Percentiles rank a stretch among this genome's conserved stretches.
phyloP scores from a whole-genome alignment of 2,888 invertebrate genomes.

The Lasioglossum oenotherae region DNA sequence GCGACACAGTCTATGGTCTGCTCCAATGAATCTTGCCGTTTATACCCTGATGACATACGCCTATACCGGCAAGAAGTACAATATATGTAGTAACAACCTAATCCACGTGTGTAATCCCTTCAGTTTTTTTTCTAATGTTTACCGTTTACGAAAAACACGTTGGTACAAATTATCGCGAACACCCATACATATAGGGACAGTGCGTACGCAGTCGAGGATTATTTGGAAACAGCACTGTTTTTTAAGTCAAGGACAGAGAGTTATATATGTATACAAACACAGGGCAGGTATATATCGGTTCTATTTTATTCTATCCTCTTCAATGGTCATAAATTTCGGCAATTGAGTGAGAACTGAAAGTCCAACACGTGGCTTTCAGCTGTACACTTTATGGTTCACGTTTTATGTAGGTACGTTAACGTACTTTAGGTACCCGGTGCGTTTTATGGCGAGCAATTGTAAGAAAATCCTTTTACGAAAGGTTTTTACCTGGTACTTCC shows the following conservation, averaged over 20 bases:
- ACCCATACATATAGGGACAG: too few relatives aligned
- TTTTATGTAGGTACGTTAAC: not conserved
- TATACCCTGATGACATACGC: not conserved
- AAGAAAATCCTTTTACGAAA: not conserved
- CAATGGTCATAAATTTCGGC: not conserved
- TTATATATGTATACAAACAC: not conserved
- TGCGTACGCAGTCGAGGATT: too few relatives aligned
- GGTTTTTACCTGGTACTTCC: not conserved
- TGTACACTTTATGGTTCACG: not conserved
- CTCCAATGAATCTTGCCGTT: conserved; percentile 3
- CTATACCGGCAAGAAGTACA: not conserved
- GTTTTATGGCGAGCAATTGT: not conserved
- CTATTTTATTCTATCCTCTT: not conserved
- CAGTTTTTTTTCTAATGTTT: too few relatives aligned
- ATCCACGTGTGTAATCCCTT: not conserved
- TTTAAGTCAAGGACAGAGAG: not conserved
- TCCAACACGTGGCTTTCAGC: not conserved
- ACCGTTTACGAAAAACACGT: too few relatives aligned
- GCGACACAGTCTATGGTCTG: conserved; percentile 22
- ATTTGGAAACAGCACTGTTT: too few relatives aligned
- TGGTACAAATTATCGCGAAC: too few relatives aligned
- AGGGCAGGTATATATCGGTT: not conserved
- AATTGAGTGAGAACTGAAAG: not conserved
- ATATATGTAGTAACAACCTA: not conserved
- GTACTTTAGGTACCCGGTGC: not conserved